Evolutionary conservation across 2,113 vertebrate genomes (phyloP).

Genomic region (Scatophagus argus): DNA sequence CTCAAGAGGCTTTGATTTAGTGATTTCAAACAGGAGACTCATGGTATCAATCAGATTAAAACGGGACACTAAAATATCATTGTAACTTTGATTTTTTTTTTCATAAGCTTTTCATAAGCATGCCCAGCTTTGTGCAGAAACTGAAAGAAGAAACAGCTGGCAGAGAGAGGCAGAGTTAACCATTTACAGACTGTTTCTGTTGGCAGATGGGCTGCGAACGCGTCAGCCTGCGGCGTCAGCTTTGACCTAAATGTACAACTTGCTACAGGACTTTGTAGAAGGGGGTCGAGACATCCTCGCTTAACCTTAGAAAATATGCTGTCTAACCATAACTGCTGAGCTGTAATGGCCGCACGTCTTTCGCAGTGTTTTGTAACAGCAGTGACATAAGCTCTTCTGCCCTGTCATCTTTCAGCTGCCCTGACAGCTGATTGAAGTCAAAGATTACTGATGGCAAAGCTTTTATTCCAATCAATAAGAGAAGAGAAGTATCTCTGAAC

Average conservation of each 20-base stretch:
- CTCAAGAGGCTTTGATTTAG: neutral
- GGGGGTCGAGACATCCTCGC: neutral
- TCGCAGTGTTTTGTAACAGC: neutral
- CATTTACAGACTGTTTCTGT: slow-evolving; percentile 45
- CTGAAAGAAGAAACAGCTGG: neutral
- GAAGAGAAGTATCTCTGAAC: neutral
- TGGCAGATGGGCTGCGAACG: slow-evolving; percentile 4
- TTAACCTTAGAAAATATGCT: neutral
- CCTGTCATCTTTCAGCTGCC: slow-evolving; percentile 7
- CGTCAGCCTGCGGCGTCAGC: neutral
- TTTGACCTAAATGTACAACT: neutral
- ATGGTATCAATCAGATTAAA: neutral
- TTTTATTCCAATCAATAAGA: neutral
- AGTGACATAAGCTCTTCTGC: slow-evolving; percentile 6
- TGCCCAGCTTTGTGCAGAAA: neutral
- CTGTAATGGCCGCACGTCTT: neutral
- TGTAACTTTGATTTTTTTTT: neutral
- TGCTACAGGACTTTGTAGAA: neutral
- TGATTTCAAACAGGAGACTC: too few species aligned
- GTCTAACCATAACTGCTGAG: slow-evolving; percentile 23
- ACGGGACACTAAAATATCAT: neutral
- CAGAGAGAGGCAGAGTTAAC: slow-evolving; percentile 38
- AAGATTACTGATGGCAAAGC: slow-evolving; percentile 7
- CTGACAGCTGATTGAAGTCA: slow-evolving; percentile 16
- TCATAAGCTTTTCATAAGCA: neutral